A percentile compares a stretch with the other conserved stretches of the same genome.
These are phyloP conservation scores for Leptopterna dolabrata DNA, from an alignment of 2,888 invertebrate species.

Conservation along the genomic window DNA sequence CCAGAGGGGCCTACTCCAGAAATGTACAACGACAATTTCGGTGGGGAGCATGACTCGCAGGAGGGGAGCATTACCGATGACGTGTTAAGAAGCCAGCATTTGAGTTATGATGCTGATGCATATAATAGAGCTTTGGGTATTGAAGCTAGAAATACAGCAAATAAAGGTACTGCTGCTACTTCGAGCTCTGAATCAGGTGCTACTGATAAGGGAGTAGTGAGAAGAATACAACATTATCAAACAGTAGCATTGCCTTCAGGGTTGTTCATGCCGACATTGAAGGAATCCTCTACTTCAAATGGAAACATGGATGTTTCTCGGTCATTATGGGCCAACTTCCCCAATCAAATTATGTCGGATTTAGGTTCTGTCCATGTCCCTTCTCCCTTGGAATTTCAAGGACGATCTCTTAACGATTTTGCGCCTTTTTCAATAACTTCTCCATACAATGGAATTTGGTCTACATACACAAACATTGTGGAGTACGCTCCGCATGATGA, in stretches of 20 bases:
- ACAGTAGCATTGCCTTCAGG: background rate
- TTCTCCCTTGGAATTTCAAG: background rate
- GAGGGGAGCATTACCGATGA: constrained; percentile 13
- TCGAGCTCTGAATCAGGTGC: background rate
- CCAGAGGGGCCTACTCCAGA: constrained; percentile 36
- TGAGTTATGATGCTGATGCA: constrained; percentile 29
- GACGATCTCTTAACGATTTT: background rate
- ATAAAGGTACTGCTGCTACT: background rate
- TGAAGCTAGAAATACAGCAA: constrained; percentile 25
- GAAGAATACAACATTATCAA: constrained; percentile 55
- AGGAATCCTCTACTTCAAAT: background rate
- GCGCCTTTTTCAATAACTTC: background rate
- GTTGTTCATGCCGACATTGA: background rate
- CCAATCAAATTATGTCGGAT: background rate
- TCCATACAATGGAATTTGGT: constrained; percentile 58
- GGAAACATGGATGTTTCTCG: background rate
- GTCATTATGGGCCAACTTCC: background rate
- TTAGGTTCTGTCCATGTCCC: background rate
- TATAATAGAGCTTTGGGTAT: constrained; percentile 48
- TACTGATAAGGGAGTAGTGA: background rate
- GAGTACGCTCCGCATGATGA: constrained; percentile 73
- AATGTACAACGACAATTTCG: constrained; percentile 50
- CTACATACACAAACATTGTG: constrained; percentile 66
- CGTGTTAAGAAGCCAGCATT: background rate
- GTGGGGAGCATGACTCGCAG: constrained; percentile 48